Evolutionary conservation across 2,113 vertebrate genomes (phyloP).

Genomic region (Corythornis madagascariensis): DNA sequence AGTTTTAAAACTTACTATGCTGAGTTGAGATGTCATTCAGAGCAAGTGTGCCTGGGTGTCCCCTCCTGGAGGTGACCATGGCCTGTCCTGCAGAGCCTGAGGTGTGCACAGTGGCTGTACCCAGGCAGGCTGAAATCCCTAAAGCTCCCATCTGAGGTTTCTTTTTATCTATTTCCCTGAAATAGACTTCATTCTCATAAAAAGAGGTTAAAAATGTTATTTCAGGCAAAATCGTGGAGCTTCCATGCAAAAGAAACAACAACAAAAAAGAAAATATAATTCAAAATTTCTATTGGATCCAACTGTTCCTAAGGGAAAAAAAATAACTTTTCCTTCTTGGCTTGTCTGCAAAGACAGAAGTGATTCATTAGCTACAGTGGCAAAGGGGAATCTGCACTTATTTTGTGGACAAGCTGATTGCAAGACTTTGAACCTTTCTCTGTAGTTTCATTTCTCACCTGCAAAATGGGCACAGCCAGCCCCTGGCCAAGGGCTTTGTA

Average conservation of each 20-base stretch:
- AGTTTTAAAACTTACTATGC: neutral
- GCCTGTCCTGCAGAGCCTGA: neutral
- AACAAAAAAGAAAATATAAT: neutral
- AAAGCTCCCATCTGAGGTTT: neutral
- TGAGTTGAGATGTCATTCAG: neutral
- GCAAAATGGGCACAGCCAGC: neutral
- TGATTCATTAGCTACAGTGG: neutral
- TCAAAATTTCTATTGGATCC: neutral
- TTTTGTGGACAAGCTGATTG: neutral
- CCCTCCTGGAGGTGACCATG: neutral
- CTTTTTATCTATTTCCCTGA: neutral
- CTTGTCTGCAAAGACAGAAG: neutral
- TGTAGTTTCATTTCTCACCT: neutral
- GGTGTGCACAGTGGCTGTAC: neutral
- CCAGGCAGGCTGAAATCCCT: neutral
- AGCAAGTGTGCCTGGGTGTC: neutral
- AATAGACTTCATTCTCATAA: neutral
- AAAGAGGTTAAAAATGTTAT: neutral
- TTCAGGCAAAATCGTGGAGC: neutral
- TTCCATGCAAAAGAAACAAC: neutral
- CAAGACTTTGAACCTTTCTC: neutral
- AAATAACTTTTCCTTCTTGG: neutral
- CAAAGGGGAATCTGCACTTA: neutral
- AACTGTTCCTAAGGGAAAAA: neutral
- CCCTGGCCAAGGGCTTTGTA: neutral